Conservation (phyloP, 2,888 invertebrate genomes). For the Erynnis tages region DNA sequence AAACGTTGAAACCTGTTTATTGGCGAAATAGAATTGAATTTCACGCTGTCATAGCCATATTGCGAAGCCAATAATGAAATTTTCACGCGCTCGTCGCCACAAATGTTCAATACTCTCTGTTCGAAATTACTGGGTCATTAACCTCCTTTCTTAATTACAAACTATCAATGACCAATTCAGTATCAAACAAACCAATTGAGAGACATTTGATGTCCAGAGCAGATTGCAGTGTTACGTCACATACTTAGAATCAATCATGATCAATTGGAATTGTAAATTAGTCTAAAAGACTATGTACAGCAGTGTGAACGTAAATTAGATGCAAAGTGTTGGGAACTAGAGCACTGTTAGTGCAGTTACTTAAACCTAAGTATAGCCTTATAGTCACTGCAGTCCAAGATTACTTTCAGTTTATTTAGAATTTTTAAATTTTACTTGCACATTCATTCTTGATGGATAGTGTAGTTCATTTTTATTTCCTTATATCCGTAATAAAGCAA, state of each 20-base stretch:
- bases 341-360: too few relatives aligned
- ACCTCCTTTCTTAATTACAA: neutral
- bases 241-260: neutral
- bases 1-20: constrained; percentile 6
- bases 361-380: too few relatives aligned
- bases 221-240: neutral
- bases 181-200: too few relatives aligned
- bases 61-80: constrained; percentile 25
- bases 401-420: too few relatives aligned
- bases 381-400: too few relatives aligned
- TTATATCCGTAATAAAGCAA: too few relatives aligned
- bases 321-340: neutral
- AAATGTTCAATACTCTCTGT: constrained; percentile 6
- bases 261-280: constrained; percentile 11
- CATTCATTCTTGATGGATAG: too few relatives aligned
- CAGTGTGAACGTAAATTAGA: neutral
- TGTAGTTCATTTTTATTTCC: too few relatives aligned
- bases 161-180: too few relatives aligned
- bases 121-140: constrained; percentile 8
- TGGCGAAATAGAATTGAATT: constrained; percentile 13
- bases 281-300: neutral
- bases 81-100: constrained; percentile 6
- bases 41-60: constrained; percentile 20
- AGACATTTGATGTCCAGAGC: too few relatives aligned
- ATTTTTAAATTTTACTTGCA: too few relatives aligned